phyloP scores from a whole-genome alignment of 2,888 invertebrate species.

The Drosophila anceps region DNA sequence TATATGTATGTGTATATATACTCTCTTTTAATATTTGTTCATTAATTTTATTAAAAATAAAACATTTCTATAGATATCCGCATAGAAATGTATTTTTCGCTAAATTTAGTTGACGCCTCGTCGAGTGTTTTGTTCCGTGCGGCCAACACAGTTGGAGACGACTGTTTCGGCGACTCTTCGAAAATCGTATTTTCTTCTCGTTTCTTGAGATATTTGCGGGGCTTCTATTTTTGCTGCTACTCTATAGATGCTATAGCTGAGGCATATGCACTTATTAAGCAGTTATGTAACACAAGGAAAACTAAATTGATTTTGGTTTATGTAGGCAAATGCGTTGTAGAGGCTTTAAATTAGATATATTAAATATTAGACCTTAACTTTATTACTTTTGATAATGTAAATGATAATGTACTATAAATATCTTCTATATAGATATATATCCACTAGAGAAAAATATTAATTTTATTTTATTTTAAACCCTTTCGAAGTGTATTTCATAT shows the following conservation, averaged over 20 bases:
- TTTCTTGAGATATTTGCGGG: constrained; percentile 23
- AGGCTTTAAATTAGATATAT: not conserved
- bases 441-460: not conserved
- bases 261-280: not conserved
- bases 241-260: constrained; percentile 17
- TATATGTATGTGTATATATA: constrained; percentile 22
- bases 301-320: too few relatives aligned
- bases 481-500: constrained; percentile 29
- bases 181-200: constrained; percentile 64
- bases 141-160: constrained; percentile 57
- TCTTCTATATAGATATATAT: not conserved
- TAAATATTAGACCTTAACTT: too few relatives aligned
- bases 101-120: constrained; percentile 43
- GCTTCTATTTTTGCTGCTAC: constrained; percentile 56
- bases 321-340: not conserved
- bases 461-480: not conserved
- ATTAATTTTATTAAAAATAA: constrained; percentile 38
- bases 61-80: constrained; percentile 18
- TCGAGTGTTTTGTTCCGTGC: constrained; percentile 57
- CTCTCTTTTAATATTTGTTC: constrained; percentile 33
- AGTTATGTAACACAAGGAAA: not conserved
- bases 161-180: constrained; percentile 63
- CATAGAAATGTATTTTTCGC: constrained; percentile 43
- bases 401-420: not conserved
- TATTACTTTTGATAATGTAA: too few relatives aligned